Base-by-base conservation (phyloP, 2,888 invertebrate genomes). In the Drosophila nr. perissopoda region DNA sequence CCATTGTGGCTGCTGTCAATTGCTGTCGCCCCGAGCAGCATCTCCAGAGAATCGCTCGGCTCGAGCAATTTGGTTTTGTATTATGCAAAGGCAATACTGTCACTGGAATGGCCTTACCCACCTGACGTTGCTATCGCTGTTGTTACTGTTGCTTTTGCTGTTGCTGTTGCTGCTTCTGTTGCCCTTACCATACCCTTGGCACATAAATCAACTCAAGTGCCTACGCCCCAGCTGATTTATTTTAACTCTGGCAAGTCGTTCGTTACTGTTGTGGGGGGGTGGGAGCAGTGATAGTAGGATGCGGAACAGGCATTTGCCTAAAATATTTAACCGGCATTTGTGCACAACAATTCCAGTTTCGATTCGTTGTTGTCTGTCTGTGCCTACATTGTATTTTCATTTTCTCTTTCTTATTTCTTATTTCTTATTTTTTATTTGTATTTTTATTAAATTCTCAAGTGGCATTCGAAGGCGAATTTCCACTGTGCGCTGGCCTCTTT, bases 181-280 rank as follows among this genome's bases (percentile, higher is more conserved):
- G 73, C 56, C 51, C 42, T 70, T 82, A 75, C 80, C 89, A 72
- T 80, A 65, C 76, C 72, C 68, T 72, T 72, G 78, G 76, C 62
- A 65, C 81, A 88, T 88, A 88, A 88, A 88, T 88, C 87, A 88
- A 90, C 83, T 90, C 76, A 88, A 88, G 87, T 83, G 90, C 86
- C 90, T 89, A 84, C 84, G 88, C 89, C 89, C 85, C 84, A 89
- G 88, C 84, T 87, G 88, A 89, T 89, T 87, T 87, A 89, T 84
- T 83, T 81, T 81, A 81, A 61, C 72, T 54, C 72, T 71, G 63
- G 62, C 74, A 83, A 81, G 79, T 79, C 81, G 58, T 73, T 66
- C 70, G 77, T 31, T 62, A 38, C 62, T 51, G 40, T 27, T 25
- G n/a, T 4, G 16, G 46, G 13, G 13, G 16, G 42, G 8, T 34